Evolutionary conservation across 2,797 vertebrate species (phyloP).

Genomic region (Myotis myotis): DNA sequence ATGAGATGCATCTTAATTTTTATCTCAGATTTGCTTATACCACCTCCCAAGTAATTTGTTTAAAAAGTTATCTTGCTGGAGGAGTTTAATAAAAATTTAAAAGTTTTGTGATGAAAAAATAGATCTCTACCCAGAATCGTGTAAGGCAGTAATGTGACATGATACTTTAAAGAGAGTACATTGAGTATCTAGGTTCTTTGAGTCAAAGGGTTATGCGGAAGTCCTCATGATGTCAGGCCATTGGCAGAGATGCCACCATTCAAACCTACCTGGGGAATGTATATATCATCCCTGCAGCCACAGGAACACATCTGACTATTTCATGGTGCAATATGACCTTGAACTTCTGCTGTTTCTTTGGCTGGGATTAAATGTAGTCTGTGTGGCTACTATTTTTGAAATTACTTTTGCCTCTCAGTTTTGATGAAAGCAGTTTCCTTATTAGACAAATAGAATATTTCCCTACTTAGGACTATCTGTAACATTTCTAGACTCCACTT

Average conservation of each 20-base stretch:
- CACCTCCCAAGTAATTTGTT: slow-evolving; percentile 21
- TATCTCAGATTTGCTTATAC: slow-evolving; percentile 30
- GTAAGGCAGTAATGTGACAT: not conserved
- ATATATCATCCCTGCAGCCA: not conserved
- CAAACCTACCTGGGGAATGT: not conserved
- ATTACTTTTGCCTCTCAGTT: not conserved
- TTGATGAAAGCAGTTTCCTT: slow-evolving; percentile 7
- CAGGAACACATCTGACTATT: not conserved
- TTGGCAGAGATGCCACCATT: not conserved
- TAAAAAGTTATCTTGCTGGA: slow-evolving; percentile 18
- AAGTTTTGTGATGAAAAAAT: slow-evolving; percentile 21
- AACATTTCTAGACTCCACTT: not conserved
- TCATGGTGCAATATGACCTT: not conserved
- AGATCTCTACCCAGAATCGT: slow-evolving; percentile 20
- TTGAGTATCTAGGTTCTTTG: not conserved
- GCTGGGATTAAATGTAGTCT: not conserved
- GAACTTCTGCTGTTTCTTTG: slow-evolving; percentile 41
- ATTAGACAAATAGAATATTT: not conserved
- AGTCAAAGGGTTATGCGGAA: not conserved
- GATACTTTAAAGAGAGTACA: not conserved
- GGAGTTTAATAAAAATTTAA: not conserved
- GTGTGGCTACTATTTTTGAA: not conserved
- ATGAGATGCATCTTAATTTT: not conserved
- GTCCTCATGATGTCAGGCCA: not conserved
- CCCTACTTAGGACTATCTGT: not conserved